Conservation (phyloP, 2,797 vertebrate genomes). For the Gymnodraco acuticeps region DNA sequence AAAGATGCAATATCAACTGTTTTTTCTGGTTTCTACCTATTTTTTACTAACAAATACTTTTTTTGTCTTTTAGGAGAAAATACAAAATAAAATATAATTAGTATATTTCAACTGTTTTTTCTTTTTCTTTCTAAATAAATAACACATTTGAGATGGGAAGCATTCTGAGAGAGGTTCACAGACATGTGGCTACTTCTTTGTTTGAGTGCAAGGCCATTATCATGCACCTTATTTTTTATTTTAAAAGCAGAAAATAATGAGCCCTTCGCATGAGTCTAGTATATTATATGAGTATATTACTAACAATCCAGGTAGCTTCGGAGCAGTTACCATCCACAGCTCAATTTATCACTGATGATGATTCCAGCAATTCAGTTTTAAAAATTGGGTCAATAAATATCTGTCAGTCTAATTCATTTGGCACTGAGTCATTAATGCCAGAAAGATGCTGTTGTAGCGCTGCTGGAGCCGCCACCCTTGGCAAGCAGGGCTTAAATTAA, state of each 20-base stretch:
- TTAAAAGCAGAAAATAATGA: constrained; percentile 12
- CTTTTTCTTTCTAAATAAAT: too few species aligned
- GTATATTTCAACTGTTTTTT: too few species aligned
- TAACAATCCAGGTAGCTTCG: constrained; percentile 24
- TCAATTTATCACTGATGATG: constrained; percentile 64
- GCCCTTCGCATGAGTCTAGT: constrained; percentile 23
- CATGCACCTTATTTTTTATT: constrained; percentile 16
- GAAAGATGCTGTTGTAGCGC: constrained; percentile 54
- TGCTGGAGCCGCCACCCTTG: constrained; percentile 61
- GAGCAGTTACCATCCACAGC: constrained; percentile 47
- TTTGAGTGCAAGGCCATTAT: neutral
- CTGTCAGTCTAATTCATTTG: constrained; percentile 77
- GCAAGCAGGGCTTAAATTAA: constrained; percentile 64
- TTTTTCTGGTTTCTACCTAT: too few species aligned
- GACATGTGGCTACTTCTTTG: neutral
- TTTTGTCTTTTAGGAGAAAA: too few species aligned
- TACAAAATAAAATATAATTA: too few species aligned
- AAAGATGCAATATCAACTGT: too few species aligned
- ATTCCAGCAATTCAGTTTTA: constrained; percentile 66
- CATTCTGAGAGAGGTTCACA: neutral
- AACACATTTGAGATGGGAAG: neutral
- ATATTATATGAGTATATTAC: constrained; percentile 23
- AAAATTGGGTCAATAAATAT: constrained; percentile 82
- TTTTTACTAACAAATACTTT: too few species aligned
- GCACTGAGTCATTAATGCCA: constrained; percentile 71